Base-by-base conservation (phyloP, 2,113 vertebrate genomes). In the Cettia cetti region DNA sequence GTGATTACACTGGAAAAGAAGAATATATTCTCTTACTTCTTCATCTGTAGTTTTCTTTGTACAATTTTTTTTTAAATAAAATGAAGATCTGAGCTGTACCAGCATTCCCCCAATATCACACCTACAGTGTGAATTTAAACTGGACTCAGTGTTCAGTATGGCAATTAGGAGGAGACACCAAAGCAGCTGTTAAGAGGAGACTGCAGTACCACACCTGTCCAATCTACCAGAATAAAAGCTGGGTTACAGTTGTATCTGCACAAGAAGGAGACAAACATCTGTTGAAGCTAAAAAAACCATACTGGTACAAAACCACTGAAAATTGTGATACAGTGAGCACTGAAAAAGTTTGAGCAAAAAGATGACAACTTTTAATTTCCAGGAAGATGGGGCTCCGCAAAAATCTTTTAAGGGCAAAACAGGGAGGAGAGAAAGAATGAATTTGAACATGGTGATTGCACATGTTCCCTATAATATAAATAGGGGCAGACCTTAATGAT, bases 251-350 rank as follows among this genome's bases (percentile, higher is more conserved):
- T 14, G 3, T 27, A 35, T 5, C 44, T n/a, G 52, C 31, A 72
- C 30, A 66, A 12, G 19, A 33, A 63, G 53, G 59, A 45, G 4
- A 71, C 7, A 70, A 22, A 0, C 15, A 45, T 4, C 57, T 77
- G 16, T 1, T 64, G 28, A 59, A 87, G 33, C 35, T 69, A 33
- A 53, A 87, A 87, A 50, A 49, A 40, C 1, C 0, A 0, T 1
- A 16, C 0, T 53, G 35, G 15, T 54, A 21, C 12, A 66, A 35
- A 42, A 69, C 31, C 40, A 60, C 0, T 39, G 19, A 35, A 33
- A 86, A 77, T 1, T n/a, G 27, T 14, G 7, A 44, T 66, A 13
- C 35, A 15, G 15, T 13, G 31, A 30, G n/a, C 28, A 60, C 1
- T 1, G 0, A 18, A 35, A 31, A n/a, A 6, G 8, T 74, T 8